A percentile compares a stretch with the other conserved stretches of the same genome.
Conservation (phyloP, 2,113 vertebrate species). For the Epinephelus cyanopodus region DNA sequence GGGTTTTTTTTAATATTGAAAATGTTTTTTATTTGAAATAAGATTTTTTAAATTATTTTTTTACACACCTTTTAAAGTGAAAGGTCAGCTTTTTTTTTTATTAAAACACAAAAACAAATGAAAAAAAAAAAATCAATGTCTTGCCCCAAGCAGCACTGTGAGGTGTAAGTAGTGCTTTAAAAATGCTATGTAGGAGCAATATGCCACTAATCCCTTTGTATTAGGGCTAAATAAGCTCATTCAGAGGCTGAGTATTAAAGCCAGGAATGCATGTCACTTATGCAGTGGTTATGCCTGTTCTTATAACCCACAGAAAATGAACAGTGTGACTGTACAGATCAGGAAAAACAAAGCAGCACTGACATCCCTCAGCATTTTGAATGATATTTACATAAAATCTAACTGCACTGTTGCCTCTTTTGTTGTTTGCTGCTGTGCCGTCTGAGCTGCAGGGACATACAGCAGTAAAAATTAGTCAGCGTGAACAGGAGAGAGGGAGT, state of each 20-base stretch:
- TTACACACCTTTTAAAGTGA: constrained; percentile 12
- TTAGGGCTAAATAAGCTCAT: constrained; percentile 53
- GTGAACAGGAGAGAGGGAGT: constrained; percentile 55
- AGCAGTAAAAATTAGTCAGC: constrained; percentile 63
- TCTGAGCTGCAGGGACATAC: constrained; percentile 39
- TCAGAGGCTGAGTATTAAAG: constrained; percentile 47
- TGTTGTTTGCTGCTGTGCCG: constrained; percentile 51
- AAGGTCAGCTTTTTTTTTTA: constrained; percentile 27
- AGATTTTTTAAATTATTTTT: neutral
- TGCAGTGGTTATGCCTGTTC: constrained; percentile 25
- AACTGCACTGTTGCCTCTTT: constrained; percentile 45
- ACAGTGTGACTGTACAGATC: constrained; percentile 22
- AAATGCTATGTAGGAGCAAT: constrained; percentile 43
- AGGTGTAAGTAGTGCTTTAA: constrained; percentile 25
- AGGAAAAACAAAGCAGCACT: constrained; percentile 38
- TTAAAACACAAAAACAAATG: constrained; percentile 4
- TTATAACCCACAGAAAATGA: constrained; percentile 36
- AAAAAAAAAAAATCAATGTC: neutral
- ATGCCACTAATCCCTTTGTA: constrained; percentile 63
- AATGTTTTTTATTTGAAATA: neutral
- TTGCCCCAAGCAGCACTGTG: neutral
- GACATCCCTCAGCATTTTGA: constrained; percentile 27
- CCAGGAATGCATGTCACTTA: constrained; percentile 28
- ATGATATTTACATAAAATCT: constrained; percentile 56
- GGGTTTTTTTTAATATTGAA: constrained; percentile 3